Evolutionary conservation across 2,888 invertebrate species (phyloP), one percentile per base, ranked within the genome.

Genomic region (Epicampocera succincta): DNA sequence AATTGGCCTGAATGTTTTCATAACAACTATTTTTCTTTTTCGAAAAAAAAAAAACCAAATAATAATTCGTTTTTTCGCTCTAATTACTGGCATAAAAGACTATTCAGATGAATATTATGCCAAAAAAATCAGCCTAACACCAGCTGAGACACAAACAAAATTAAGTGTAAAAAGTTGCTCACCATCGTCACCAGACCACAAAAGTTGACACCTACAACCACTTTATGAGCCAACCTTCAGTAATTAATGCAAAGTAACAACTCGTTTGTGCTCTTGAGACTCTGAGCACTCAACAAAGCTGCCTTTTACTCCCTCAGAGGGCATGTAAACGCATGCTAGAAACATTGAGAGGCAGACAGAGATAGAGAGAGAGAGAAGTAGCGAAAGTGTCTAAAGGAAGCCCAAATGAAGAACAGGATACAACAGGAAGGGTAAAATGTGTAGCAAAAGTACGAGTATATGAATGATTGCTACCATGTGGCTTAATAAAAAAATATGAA

Each of bases 231-330:
- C 12, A 50, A 50, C 29, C 12, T 38, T 6, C 21, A 65, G 44
- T 75, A 80, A 75, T 69, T 74, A 75, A 74, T 71, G 63, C 17
- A 44, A 63, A 50, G 50, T 48, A 71, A 33, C 33, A 33, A 56
- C 68, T 73, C 48, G 5, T 52, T 68, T 68, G 48, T 65, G 69
- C 69, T 75, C 80, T 80, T 75, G 74, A 74, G 69, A 74, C 79
- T 65, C 46, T 56, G 33, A 65, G 40, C 65, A 48, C 25, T 50
- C 15, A 44, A 61, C 25, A 50, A 21, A 58, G 19, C 33, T 33
- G 33, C 8, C 33, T 9, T 33, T 33, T 33, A 33, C 33, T n/a
- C 15, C 2, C 12, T 19, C 17, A 44, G 54, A 29, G 54, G 4
- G 29, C 42, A 13, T 19, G 48, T 19, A 13, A 15, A 9, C 33